Base-by-base conservation (phyloP, 2,888 invertebrate species). In the Sericinus montela region DNA sequence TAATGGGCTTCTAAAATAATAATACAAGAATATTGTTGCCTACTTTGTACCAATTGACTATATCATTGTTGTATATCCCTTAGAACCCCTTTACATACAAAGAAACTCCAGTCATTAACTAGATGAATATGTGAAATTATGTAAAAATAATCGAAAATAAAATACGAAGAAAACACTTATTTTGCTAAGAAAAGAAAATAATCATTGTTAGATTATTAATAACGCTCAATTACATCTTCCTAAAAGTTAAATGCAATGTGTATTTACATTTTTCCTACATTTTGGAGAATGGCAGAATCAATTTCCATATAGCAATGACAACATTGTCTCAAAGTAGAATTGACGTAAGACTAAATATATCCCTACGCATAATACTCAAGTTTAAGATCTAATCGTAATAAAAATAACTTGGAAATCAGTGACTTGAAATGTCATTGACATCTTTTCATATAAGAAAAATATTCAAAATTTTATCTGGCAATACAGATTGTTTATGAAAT, bases 391-490 rank as follows among this genome's bases (percentile, higher is more conserved):
- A 82, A 80, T 83, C 75, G 80, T 81, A 76, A 75, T 78, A 82
- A 83, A 83, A 86, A 82, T 77, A 82, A 80, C 73, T 69, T 78
- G 72, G 71, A 80, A 85, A 80, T 80, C 79, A 84, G 84, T 79
- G 86, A 87, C 83, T 73, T 79, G 77, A 80, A 85, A 84, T 82
- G 82, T 81, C 86, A 86, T 80, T 79, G 82, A 84, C 84, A 83
- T 80, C 76, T 79, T 74, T 73, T 70, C 34, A 76, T 70, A 69
- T 77, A 86, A 83, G 85, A 85, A 88, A 88, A 88, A 87, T 87
- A 86, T 87, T 86, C 85, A 87, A 84, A 86, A 83, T 83, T 86
- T 85, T 88, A 88, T 87, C 86, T 88, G 88, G 88, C 88, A 88
- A 88, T 87, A 87, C 88, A 88, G 88, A 88, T 85, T 80, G 71